phyloP scores from a whole-genome alignment of 2,888 invertebrate genomes.

The Drosophila mulleri region DNA sequence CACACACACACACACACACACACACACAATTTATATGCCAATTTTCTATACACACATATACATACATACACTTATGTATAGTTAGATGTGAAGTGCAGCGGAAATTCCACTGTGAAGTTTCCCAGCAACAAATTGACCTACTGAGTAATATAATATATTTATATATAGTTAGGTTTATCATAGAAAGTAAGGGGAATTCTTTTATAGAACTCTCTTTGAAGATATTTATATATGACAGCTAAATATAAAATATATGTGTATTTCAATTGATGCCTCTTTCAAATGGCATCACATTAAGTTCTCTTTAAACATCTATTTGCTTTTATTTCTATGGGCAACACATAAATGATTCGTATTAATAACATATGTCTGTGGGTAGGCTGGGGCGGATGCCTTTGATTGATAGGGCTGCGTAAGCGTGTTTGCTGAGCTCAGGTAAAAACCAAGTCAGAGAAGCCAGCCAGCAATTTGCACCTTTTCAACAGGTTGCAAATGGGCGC shows the following conservation, averaged over 20 bases:
- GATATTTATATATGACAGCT: background rate
- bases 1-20: slow-evolving; percentile 1
- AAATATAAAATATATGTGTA: background rate
- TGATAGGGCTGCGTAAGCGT: slow-evolving; percentile 79
- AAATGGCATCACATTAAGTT: background rate
- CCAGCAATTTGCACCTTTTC: slow-evolving; percentile 76
- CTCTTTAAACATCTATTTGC: slow-evolving; percentile 1
- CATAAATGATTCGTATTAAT: slow-evolving; percentile 72
- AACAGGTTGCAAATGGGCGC: slow-evolving; percentile 66
- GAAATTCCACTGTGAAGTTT: slow-evolving; percentile 21
- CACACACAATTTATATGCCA: slow-evolving; percentile 1
- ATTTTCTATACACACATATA: slow-evolving; percentile 3
- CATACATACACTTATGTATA: background rate
- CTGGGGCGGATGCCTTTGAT: slow-evolving; percentile 71
- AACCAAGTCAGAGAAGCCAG: slow-evolving; percentile 41
- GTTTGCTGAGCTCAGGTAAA: slow-evolving; percentile 60
- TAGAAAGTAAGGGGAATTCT: background rate
- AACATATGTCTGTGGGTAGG: slow-evolving; percentile 52
- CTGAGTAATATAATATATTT: background rate
- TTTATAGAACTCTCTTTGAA: background rate
- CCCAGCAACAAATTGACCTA: slow-evolving; percentile 1
- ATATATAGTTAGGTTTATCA: background rate
- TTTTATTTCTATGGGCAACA: slow-evolving; percentile 12
- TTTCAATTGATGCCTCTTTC: background rate
- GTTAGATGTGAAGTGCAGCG: background rate